A percentile compares a stretch with the other conserved stretches of the same genome.
Evolutionary conservation across 2,888 invertebrate genomes (phyloP).

Genomic region (Acanthopleura granulata): DNA sequence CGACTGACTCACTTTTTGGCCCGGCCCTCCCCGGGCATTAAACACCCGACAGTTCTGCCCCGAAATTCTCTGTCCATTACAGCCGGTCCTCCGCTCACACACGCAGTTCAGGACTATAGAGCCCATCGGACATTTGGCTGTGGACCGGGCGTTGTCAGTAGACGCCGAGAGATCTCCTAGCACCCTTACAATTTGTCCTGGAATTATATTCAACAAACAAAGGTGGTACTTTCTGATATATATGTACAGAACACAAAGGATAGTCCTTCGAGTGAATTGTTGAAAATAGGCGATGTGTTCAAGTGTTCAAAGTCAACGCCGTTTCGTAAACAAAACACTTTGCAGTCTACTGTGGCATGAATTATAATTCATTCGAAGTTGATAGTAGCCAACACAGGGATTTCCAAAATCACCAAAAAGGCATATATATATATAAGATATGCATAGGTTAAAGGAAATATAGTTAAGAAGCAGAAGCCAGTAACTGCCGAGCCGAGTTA

Average conservation of each 20-base stretch:
- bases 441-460: too few relatives aligned
- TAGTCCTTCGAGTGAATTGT: neutral
- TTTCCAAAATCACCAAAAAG: too few relatives aligned
- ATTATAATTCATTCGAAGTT: too few relatives aligned
- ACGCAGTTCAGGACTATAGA: neutral
- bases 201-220: neutral
- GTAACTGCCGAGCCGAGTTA: too few relatives aligned
- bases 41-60: neutral
- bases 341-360: too few relatives aligned
- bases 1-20: neutral
- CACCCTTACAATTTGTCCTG: neutral
- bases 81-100: neutral
- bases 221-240: neutral
- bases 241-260: neutral
- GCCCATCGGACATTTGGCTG: neutral
- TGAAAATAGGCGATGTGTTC: neutral
- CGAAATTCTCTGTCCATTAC: neutral
- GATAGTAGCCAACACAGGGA: too few relatives aligned
- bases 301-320: too few relatives aligned
- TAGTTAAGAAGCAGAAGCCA: too few relatives aligned
- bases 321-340: too few relatives aligned
- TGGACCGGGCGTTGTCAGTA: neutral
- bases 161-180: neutral
- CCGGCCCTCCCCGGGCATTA: neutral
- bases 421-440: too few relatives aligned